A percentile compares a stretch with the other conserved stretches of the same genome.
These are phyloP conservation scores for Leptosomus discolor DNA, from an alignment of 2,113 vertebrate species.

Conservation along the genomic window DNA sequence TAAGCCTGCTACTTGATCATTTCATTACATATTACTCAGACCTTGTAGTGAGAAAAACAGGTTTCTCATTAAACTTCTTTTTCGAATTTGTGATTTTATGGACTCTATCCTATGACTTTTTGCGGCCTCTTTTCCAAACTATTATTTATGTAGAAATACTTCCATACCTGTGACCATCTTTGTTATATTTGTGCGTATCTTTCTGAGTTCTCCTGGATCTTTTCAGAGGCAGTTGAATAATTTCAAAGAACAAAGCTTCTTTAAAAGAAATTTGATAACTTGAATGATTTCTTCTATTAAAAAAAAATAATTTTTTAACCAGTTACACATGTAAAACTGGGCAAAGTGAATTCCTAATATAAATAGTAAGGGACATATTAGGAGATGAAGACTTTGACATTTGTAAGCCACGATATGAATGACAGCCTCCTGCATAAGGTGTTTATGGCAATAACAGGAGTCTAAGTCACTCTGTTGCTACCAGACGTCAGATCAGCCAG, in stretches of 20 bases:
- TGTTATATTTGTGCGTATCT: background rate
- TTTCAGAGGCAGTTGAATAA: background rate
- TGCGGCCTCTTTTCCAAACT: background rate
- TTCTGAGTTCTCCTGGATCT: background rate
- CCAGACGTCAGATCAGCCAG: fast-evolving
- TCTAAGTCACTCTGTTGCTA: background rate
- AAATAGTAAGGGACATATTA: background rate
- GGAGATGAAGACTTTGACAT: background rate
- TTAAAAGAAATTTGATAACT: background rate
- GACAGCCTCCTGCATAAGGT: background rate
- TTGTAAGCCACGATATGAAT: background rate
- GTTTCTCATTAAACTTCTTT: background rate
- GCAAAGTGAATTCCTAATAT: background rate
- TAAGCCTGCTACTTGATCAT: background rate
- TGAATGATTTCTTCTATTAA: background rate
- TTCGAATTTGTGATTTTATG: background rate
- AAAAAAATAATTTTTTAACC: background rate
- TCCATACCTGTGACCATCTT: background rate
- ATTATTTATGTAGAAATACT: background rate
- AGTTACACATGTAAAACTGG: background rate
- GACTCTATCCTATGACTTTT: background rate
- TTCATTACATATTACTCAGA: background rate
- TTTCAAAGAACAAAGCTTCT: background rate
- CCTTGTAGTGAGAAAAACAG: background rate
- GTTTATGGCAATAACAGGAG: background rate